Percentiles rank a stretch among this genome's conserved stretches.
These are phyloP conservation scores for Salvelinus alpinus DNA, from an alignment of 2,113 vertebrate genomes.

Conservation along the genomic window DNA sequence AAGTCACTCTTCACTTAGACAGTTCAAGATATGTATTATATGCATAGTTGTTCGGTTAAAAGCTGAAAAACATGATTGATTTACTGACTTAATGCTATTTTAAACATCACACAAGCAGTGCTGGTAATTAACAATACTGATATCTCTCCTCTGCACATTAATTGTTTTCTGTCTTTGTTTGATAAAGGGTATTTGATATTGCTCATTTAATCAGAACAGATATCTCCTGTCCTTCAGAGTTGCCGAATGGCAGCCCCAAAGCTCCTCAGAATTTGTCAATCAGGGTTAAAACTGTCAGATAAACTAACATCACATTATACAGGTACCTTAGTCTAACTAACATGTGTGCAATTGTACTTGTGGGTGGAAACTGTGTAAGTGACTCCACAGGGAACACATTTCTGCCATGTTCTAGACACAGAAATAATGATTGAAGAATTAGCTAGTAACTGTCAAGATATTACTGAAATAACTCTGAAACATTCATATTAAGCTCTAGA, in stretches of 20 bases:
- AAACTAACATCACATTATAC: background rate
- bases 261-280: background rate
- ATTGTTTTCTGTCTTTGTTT: background rate
- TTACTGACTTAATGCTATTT: no score
- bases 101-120: no score
- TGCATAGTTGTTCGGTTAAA: background rate
- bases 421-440: background rate
- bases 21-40: background rate
- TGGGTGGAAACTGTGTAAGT: background rate
- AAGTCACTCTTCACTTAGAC: background rate
- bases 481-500: slow-evolving; percentile 13
- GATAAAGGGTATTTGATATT: background rate
- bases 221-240: background rate
- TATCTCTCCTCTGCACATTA: background rate
- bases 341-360: background rate
- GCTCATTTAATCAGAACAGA: background rate
- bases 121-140: background rate
- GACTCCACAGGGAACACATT: background rate
- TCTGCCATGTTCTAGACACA: background rate
- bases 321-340: background rate
- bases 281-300: background rate
- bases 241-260: background rate
- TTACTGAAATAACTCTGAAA: background rate
- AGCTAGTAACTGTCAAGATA: background rate
- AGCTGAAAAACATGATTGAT: background rate